Evolutionary conservation across 2,888 invertebrate species (phyloP).

Genomic region (Eupithecia subfuscata): DNA sequence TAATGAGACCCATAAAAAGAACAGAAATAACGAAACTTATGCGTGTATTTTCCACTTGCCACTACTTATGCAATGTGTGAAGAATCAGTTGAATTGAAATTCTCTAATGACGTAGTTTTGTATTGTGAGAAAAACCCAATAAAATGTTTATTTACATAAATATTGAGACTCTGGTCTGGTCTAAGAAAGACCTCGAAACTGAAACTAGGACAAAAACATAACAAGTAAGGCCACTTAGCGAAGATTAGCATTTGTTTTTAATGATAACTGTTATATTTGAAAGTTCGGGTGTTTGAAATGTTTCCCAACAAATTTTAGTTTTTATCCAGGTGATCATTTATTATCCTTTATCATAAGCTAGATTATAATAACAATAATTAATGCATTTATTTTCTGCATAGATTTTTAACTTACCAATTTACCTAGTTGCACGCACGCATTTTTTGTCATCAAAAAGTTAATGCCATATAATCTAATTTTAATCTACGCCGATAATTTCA

Average conservation of each 20-base stretch:
- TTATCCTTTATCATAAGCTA: not conserved
- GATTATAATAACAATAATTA: not conserved
- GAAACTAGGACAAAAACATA: not conserved
- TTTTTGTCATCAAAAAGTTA: not conserved
- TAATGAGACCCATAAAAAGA: not conserved
- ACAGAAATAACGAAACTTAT: not conserved
- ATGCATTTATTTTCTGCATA: not conserved
- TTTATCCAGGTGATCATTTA: not conserved
- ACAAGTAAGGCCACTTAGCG: not conserved
- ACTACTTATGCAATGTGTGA: not conserved
- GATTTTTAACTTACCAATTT: not conserved
- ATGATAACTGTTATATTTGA: not conserved
- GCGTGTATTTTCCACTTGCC: not conserved
- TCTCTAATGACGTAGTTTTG: not conserved
- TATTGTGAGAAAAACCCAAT: not conserved
- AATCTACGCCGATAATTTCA: not conserved
- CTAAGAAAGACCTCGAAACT: not conserved
- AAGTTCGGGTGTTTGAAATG: not conserved
- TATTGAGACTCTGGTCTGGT: not conserved
- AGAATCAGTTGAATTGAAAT: not conserved
- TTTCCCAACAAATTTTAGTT: not conserved
- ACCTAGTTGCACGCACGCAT: not conserved
- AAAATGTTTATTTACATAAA: not conserved
- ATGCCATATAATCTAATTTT: too few relatives aligned
- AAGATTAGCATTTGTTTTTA: slow-evolving; percentile 15